Conservation (phyloP, 2,888 invertebrate genomes). For the Agrotis ipsilon region DNA sequence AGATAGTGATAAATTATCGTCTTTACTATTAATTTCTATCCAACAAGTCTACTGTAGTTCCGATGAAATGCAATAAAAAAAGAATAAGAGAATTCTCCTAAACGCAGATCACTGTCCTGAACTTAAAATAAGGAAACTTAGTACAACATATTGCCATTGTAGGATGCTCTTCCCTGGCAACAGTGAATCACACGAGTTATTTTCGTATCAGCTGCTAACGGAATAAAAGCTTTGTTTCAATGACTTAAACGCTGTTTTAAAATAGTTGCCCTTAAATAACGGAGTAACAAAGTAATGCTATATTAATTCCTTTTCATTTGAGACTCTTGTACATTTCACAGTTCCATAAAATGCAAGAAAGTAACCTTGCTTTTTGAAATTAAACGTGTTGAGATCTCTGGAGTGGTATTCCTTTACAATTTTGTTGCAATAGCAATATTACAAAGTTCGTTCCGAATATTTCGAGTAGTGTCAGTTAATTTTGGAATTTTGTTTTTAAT, state of each 20-base stretch:
- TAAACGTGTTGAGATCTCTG: background rate
- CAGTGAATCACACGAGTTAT: slow-evolving; percentile 43
- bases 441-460: background rate
- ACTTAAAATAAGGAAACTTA: slow-evolving; percentile 7
- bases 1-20: background rate
- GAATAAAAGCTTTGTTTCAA: slow-evolving; percentile 33
- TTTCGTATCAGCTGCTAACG: slow-evolving; percentile 32
- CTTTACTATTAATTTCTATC: background rate
- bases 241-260: slow-evolving; percentile 12
- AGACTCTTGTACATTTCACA: slow-evolving; percentile 19
- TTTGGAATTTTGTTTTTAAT: background rate
- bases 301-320: slow-evolving; percentile 33
- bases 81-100: background rate
- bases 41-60: background rate
- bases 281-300: slow-evolving; percentile 36
- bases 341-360: slow-evolving; percentile 39
- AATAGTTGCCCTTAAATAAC: slow-evolving; percentile 10
- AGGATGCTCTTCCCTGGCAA: slow-evolving; percentile 27
- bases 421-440: background rate
- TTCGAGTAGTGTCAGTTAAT: background rate
- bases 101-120: background rate
- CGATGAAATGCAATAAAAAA: background rate
- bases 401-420: slow-evolving; percentile 1
- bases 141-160: background rate
- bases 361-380: slow-evolving; percentile 26